Evolutionary conservation across 1,140 invertebrate species (phyloP).

Genomic region (Aphis gossypii): DNA sequence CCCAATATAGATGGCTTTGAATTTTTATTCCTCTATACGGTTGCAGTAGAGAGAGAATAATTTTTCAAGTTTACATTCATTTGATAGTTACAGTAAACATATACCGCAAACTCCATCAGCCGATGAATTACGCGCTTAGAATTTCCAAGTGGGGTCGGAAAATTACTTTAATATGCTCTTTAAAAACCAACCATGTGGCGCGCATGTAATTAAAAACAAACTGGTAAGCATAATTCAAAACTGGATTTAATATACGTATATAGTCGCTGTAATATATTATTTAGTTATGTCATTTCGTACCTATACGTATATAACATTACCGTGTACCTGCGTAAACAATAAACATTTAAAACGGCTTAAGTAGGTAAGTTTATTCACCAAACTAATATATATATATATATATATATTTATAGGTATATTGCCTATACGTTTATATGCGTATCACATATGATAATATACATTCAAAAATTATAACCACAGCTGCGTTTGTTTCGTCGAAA

Average conservation of each 20-base stretch:
- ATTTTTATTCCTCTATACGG: neutral
- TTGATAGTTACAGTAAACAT: neutral
- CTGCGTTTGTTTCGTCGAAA: neutral
- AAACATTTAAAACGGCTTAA: neutral
- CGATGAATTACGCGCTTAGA: neutral
- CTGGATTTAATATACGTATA: neutral
- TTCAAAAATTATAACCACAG: neutral
- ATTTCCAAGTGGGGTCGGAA: neutral
- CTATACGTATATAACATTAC: neutral
- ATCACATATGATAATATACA: neutral
- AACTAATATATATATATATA: neutral
- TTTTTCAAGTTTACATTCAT: neutral
- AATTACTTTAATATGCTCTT: neutral
- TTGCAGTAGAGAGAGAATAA: neutral
- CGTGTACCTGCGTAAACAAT: neutral
- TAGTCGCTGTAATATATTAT: neutral
- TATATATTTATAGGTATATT: neutral
- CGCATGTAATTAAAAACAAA: neutral
- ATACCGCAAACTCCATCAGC: neutral
- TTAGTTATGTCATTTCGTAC: neutral
- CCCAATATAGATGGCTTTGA: neutral
- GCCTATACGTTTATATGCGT: neutral
- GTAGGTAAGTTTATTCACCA: neutral
- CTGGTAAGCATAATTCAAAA: neutral
- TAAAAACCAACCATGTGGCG: neutral